Base-by-base conservation (phyloP, 2,797 vertebrate genomes). In the Schizothorax lantsangensis region DNA sequence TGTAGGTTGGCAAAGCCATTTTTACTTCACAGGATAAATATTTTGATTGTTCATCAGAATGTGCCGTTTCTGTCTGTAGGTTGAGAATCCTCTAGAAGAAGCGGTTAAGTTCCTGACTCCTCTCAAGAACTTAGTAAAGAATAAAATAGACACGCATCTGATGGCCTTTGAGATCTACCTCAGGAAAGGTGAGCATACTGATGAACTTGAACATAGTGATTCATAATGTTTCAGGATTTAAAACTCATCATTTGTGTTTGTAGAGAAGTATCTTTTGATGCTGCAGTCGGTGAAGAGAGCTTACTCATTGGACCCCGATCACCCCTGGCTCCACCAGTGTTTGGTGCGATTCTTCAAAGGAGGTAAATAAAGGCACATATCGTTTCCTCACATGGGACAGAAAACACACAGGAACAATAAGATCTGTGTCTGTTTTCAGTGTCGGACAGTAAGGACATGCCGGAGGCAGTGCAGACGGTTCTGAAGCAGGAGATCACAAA, bases 111-210 rank as follows among this genome's bases (percentile, higher is more conserved):
- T 99, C 96, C 95, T 99, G 96, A 99, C 96, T 87, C 98, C 98
- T 4, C 94, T 99, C 92, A 99, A 99, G 94, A 97, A 97, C 89
- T 95, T 99, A 94, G 97, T 99, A 86, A 98, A 97, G 94, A 98
- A 98, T 94, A 98, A 97, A 94, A 99, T 99, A 90, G 98, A 99
- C 92, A 99, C 98, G 0, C 98, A 99, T 95, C 97, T 99, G 90
- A 95, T 99, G 96, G 98, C 98, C 92, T 99, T 99, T 83, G 98
- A 99, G 94, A 99, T 99, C 93, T 99, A 99, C 95, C 98, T 98
- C 94, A 97, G 98, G 93, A 99, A 99, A 99, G 98, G 98, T 99
- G 91, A 84, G 43, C 23, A 14, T n/a, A 45, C 30, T 38, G 12
- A 66, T 36, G 2, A 23, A 23, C 26, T 62, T 68, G 17, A 30